Evolutionary conservation across 1,140 invertebrate species (phyloP), one percentile per base, ranked within the genome.

Genomic region (Drosophila sulfurigaster): DNA sequence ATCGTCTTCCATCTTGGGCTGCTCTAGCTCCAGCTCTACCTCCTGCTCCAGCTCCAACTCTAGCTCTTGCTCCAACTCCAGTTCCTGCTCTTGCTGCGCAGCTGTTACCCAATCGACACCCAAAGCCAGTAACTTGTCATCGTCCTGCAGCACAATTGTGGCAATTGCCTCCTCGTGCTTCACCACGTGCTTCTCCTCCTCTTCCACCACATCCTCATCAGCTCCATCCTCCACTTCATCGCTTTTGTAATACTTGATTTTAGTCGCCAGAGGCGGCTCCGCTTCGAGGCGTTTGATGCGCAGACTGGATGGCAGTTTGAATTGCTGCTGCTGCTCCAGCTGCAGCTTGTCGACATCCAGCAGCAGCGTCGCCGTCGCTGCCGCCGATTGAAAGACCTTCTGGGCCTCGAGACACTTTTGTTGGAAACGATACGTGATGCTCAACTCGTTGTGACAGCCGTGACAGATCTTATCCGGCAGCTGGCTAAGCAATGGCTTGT

Each of bases 391-490:
- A 11, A 90, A 87, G 0, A 93, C 62, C 49, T 86, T 74, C 11
- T 83, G 65, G 5, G 91, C 82, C 5, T 75, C 75, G 56, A 85
- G 64, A 32, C 91, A 92, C 49, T 92, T 92, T 46, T 82, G 83
- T 4, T 78, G 85, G 41, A 93, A 93, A 8, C 87, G 79, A 68
- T 79, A 93, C 1, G 90, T 79, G 5, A 83, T 73, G 28, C 76
- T 72, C 1, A 93, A 64, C 57, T 93, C 92, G 6, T 76, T 57
- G 25, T 82, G 69, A 15, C 92, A 93, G 28, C 66, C 66, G 25
- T 66, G 57, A 48, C 92, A 93, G 41, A 93, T 92, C 62, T 92
- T 87, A 25, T 91, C 75, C 16, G 92, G 91, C 48, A 87, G 54
- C 20, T 73, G 65, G 8, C 63, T n/a, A 8, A 75, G 46, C 10